phyloP scores from a whole-genome alignment of 2,888 invertebrate species.

The Cyaniris semiargus region DNA sequence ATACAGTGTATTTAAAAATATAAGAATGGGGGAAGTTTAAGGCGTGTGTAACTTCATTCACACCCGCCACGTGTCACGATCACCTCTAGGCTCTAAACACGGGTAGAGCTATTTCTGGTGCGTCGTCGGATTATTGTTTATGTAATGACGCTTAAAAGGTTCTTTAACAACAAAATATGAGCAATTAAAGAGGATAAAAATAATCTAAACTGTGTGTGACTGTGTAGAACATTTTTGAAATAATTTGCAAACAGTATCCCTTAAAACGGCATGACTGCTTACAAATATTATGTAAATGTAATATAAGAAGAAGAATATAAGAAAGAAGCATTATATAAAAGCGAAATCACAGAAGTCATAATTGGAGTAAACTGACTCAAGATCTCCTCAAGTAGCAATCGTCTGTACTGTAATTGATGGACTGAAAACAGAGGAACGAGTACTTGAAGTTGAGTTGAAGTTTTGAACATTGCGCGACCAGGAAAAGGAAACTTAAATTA shows the following conservation, averaged over 20 bases:
- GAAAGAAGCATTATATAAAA: neutral
- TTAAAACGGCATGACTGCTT: too few species aligned
- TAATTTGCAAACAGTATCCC: too few species aligned
- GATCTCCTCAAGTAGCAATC: constrained; percentile 2
- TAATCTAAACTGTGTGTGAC: neutral
- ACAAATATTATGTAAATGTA: neutral
- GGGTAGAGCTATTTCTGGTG: constrained; percentile 45
- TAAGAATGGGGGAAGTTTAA: constrained; percentile 59
- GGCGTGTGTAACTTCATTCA: constrained; percentile 65
- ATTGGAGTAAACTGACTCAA: constrained; percentile 4
- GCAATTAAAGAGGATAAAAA: neutral
- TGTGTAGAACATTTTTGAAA: too few species aligned
- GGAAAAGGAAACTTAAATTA: constrained; percentile 23
- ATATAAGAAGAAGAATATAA: neutral
- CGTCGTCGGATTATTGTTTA: constrained; percentile 31
- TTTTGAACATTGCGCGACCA: neutral
- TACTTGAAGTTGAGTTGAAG: constrained; percentile 11
- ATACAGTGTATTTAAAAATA: constrained; percentile 58
- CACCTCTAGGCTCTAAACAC: constrained; percentile 53
- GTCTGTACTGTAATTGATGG: constrained; percentile 3
- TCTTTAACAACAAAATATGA: neutral
- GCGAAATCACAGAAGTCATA: neutral
- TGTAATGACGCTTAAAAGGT: constrained; percentile 32
- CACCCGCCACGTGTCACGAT: constrained; percentile 72
- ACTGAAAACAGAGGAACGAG: constrained; percentile 1